These are phyloP conservation scores for Pantherophis alleghaniensis DNA, from an alignment of 2,797 vertebrate genomes.

Conservation along the genomic window DNA sequence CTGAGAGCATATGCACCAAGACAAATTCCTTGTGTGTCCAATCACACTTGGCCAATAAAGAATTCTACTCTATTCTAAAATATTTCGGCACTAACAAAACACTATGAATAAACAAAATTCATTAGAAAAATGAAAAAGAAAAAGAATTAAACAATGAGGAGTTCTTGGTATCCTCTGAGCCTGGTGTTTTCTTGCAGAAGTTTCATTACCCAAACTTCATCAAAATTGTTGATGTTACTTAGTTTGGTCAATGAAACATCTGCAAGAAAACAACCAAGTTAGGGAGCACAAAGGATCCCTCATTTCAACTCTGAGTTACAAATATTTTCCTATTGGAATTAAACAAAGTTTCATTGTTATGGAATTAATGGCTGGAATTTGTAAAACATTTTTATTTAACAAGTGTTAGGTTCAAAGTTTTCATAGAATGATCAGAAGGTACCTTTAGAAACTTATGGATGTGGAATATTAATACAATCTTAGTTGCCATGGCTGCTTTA, in stretches of 20 bases:
- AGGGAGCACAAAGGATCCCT: background rate
- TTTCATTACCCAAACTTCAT: too few species aligned
- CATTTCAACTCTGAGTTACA: background rate
- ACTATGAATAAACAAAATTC: background rate
- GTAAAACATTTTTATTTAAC: background rate
- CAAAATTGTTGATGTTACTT: too few species aligned
- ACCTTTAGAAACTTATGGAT: background rate
- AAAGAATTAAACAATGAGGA: background rate
- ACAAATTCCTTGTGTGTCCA: too few species aligned
- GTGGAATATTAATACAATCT: background rate
- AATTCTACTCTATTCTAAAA: too few species aligned
- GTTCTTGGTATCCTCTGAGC: too few species aligned
- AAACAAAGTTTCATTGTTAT: background rate
- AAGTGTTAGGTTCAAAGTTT: background rate
- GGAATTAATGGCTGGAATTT: background rate
- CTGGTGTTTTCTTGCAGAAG: too few species aligned
- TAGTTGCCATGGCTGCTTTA: background rate
- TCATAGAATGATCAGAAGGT: background rate
- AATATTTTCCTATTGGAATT: background rate
- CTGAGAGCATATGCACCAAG: too few species aligned
- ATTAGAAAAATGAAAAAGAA: background rate
- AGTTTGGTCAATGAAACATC: too few species aligned
- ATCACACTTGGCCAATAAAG: too few species aligned
- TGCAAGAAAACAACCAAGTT: background rate
- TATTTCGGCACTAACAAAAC: slow-evolving; percentile 30